phyloP scores from a whole-genome alignment of 2,113 vertebrate species.

The Scartelaos histophorus region DNA sequence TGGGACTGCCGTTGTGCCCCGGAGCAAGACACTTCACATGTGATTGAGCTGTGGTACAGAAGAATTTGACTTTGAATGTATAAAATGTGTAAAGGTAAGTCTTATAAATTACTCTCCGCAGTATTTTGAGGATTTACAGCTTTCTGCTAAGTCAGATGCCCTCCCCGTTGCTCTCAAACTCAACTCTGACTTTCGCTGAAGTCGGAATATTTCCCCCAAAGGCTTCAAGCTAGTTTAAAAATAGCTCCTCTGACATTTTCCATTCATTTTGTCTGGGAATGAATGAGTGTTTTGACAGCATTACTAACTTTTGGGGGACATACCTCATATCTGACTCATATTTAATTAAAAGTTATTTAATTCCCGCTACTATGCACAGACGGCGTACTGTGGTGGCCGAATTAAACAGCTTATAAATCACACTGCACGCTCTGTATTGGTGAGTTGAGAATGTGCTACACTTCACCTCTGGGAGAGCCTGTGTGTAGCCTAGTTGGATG shows the following conservation, averaged over 20 bases:
- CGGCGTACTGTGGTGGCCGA: slow-evolving; percentile 15
- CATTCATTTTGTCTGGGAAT: not conserved
- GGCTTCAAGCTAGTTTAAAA: not conserved
- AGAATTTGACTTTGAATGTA: too few relatives aligned
- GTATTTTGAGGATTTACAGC: too few relatives aligned
- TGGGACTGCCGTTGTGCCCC: not conserved
- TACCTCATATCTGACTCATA: slow-evolving; percentile 14
- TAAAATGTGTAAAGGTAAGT: too few relatives aligned
- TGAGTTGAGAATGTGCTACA: slow-evolving; percentile 73
- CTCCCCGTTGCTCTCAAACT: not conserved
- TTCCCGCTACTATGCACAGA: slow-evolving; percentile 1
- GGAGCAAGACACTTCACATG: not conserved
- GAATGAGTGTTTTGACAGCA: slow-evolving; percentile 20
- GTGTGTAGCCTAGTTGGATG: slow-evolving; percentile 65
- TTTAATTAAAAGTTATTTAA: slow-evolving; percentile 15
- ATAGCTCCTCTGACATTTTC: not conserved
- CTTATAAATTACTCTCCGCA: too few relatives aligned
- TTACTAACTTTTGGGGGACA: slow-evolving; percentile 15
- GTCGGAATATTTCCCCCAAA: not conserved
- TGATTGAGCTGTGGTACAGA: not conserved
- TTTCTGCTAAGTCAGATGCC: not conserved
- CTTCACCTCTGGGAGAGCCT: slow-evolving; percentile 63
- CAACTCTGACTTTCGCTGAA: not conserved
- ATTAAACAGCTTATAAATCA: slow-evolving; percentile 62
- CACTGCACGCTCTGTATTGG: slow-evolving; percentile 46